Evolutionary conservation across 2,113 vertebrate genomes (phyloP), one percentile per base, ranked within the genome.

Genomic region (Chaenocephalus aceratus): DNA sequence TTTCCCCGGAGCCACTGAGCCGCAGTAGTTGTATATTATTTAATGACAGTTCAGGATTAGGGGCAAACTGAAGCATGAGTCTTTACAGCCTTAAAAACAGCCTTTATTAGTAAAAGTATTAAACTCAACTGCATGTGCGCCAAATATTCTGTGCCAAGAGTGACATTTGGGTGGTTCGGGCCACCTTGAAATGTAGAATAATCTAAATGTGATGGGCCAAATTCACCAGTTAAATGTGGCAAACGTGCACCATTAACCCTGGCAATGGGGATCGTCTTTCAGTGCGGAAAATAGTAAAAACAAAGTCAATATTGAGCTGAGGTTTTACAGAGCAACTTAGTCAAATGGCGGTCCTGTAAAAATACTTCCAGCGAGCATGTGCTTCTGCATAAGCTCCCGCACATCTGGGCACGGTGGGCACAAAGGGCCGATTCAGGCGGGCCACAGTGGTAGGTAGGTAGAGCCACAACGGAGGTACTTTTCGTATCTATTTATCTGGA

Each of bases 341-440:
- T 88, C 79, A 88, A 73, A 83, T 46, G 3, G 53, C 11, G 6
- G 87, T 82, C 84, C 86, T 88, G 89, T 92, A 88, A 93, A 93
- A 94, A 91, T 66, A 89, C 82, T 91, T 85, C 58, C 83, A 76
- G 68, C 56, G 80, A 83, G 89, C 76, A 64, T 21, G 69, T 79
- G 73, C 70, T 84, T 79, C 79, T 84, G 80, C 73, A 48, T 75
- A 85, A 85, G 87, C 70, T 62, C 58, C 62, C 51, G 82, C 82
- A 88, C 89, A 92, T 92, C 88, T 93, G 93, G 92, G 87, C 86
- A 82, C 67, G 36, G 82, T 13, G 83, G 88, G 87, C 90, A 95
- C 91, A 96, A 95, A 94, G 90, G 77, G 80, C 92, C 87, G 89
- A 96, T 96, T 96, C 93, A 95, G 89, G 59, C 57, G 56, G 79